These are phyloP conservation scores for Heterohyrax brucei DNA, from an alignment of 2,797 vertebrate species.

Conservation along the genomic window DNA sequence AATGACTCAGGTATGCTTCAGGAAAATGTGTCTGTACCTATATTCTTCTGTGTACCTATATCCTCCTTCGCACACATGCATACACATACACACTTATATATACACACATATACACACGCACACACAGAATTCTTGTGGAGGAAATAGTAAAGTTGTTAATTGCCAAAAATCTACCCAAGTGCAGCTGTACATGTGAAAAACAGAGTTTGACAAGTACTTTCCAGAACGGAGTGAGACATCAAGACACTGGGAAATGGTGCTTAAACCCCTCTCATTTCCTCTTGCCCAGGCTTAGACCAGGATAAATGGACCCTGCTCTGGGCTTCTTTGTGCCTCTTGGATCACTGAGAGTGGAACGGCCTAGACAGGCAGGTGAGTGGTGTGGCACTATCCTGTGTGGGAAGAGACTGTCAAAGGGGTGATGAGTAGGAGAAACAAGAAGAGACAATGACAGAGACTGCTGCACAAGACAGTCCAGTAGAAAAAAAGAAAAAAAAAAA, in stretches of 20 bases:
- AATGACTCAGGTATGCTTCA: background rate
- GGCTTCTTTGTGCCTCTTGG: background rate
- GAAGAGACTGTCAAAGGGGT: background rate
- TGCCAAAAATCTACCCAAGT: background rate
- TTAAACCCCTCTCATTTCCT: slow-evolving; percentile 10
- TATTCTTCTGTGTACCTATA: background rate
- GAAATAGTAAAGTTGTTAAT: background rate
- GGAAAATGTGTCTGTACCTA: background rate
- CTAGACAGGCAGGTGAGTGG: background rate
- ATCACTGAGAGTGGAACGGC: background rate
- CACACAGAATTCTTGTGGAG: background rate
- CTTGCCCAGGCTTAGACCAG: background rate
- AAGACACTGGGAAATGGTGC: background rate
- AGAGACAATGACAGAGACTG: background rate
- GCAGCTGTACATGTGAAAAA: background rate
- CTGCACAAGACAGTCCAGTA: background rate
- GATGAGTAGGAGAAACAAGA: background rate
- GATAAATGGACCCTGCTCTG: background rate
- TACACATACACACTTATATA: too few species aligned
- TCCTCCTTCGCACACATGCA: too few species aligned
- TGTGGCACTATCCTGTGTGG: background rate
- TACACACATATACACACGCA: background rate
- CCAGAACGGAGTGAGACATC: background rate
- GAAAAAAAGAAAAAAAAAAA: background rate
- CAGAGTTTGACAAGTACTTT: background rate